phyloP scores from a whole-genome alignment of 2,888 invertebrate genomes.

The Campoletis raptor region DNA sequence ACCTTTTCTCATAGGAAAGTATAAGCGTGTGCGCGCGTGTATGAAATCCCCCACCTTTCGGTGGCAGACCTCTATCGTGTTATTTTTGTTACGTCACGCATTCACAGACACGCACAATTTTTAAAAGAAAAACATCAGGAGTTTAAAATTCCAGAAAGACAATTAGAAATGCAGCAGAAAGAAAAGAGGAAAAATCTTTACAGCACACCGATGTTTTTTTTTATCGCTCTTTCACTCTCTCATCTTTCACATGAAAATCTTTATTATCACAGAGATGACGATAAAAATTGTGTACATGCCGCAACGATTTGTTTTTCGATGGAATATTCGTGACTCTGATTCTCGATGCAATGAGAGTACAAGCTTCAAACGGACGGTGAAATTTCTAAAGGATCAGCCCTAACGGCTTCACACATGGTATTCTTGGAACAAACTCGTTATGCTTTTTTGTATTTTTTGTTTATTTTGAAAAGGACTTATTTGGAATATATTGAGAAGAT shows the following conservation, averaged over 20 bases:
- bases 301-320: slow-evolving; percentile 22
- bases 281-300: slow-evolving; percentile 63
- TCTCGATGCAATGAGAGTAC: slow-evolving; percentile 7
- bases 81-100: slow-evolving; percentile 64
- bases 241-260: slow-evolving; percentile 56
- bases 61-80: slow-evolving; percentile 30
- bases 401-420: not conserved
- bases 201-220: slow-evolving; percentile 4
- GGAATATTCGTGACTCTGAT: slow-evolving; percentile 16
- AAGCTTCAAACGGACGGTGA: slow-evolving; percentile 37
- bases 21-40: not conserved
- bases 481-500: not conserved
- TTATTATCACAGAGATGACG: slow-evolving; percentile 72
- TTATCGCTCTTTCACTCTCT: not conserved
- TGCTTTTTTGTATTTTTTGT: not conserved
- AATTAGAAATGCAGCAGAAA: not conserved
- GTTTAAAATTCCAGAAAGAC: not conserved
- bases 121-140: not conserved
- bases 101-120: slow-evolving; percentile 49
- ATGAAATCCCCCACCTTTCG: not conserved
- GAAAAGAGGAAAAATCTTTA: not conserved
- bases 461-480: not conserved
- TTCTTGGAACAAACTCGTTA: not conserved
- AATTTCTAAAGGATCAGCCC: not conserved
- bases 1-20: not conserved